Evolutionary conservation across 2,888 invertebrate species (phyloP), one percentile per base, ranked within the genome.

Genomic region (Candidula unifasciata): DNA sequence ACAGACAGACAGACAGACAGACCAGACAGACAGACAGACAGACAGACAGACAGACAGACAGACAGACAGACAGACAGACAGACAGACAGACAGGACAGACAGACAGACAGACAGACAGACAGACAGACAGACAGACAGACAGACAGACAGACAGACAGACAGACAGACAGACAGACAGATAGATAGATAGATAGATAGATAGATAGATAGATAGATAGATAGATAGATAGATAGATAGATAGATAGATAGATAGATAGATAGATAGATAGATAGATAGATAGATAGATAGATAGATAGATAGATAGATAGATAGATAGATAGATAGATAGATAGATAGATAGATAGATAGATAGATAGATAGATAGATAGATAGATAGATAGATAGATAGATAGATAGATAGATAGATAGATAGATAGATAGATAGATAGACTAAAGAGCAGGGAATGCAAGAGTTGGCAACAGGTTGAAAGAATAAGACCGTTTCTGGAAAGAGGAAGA

Each of bases 151-250:
- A 24, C 21, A 60, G n/a, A 60, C 60, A 60, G 5, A 30, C 6
- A 76, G 37, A 78, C 24, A 33, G n/a, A 57, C 30, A 80, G 64
- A n/a, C 33, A 80, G 33, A 66, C n/a, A 27, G 13, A 80, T 33
- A 10, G 64, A 33, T 3, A 64, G 64, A n/a, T n/a, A n/a, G n/a
- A n/a, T n/a, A n/a, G n/a, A n/a, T n/a, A n/a, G n/a, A n/a, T n/a
- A n/a, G n/a, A n/a, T n/a, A n/a, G n/a, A n/a, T n/a, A n/a, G n/a
- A n/a, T n/a, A n/a, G n/a, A n/a, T n/a, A n/a, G n/a, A n/a, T n/a
- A n/a, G 54, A 54, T n/a, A 54, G 27, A 71, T 6, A 69, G 52
- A 37, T n/a, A 68, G 44, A 71, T 6, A n/a, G 27, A 81, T 18
- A 44, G 30, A 30, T 6, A 68, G 68, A 30, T 6, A 68, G 8